These are phyloP conservation scores for Leptinotarsa rubiginosa DNA, from an alignment of 2,888 invertebrate genomes.

Conservation along the genomic window DNA sequence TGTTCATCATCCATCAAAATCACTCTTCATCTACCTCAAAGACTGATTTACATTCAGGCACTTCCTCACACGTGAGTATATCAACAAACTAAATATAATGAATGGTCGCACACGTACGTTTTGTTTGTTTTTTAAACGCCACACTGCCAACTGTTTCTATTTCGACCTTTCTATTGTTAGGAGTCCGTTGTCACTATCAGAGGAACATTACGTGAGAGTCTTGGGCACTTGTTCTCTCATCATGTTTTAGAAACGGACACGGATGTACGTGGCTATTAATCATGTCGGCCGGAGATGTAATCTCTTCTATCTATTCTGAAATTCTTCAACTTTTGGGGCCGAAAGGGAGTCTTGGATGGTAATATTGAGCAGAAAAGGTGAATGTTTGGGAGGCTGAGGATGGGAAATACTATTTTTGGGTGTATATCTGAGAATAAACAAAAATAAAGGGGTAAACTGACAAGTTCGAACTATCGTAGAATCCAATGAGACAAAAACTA, in stretches of 20 bases:
- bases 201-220: not conserved
- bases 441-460: too few species aligned
- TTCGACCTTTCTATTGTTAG: constrained; percentile 19
- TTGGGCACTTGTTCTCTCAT: not conserved
- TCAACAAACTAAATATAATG: constrained; percentile 22
- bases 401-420: too few species aligned
- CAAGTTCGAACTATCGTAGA: too few species aligned
- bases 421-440: too few species aligned
- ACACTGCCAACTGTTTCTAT: constrained; percentile 19
- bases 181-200: constrained; percentile 1
- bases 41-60: constrained; percentile 11
- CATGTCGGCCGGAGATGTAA: not conserved
- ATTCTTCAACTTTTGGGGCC: not conserved
- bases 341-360: not conserved
- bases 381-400: not conserved
- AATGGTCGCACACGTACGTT: not conserved
- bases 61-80: constrained; percentile 14
- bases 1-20: not conserved
- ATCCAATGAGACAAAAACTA: too few species aligned
- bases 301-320: not conserved
- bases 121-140: constrained; percentile 5
- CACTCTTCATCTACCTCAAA: not conserved
- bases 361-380: not conserved
- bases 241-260: not conserved
- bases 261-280: not conserved